phyloP scores from a whole-genome alignment of 2,888 invertebrate genomes.

The Tipula vernalis region DNA sequence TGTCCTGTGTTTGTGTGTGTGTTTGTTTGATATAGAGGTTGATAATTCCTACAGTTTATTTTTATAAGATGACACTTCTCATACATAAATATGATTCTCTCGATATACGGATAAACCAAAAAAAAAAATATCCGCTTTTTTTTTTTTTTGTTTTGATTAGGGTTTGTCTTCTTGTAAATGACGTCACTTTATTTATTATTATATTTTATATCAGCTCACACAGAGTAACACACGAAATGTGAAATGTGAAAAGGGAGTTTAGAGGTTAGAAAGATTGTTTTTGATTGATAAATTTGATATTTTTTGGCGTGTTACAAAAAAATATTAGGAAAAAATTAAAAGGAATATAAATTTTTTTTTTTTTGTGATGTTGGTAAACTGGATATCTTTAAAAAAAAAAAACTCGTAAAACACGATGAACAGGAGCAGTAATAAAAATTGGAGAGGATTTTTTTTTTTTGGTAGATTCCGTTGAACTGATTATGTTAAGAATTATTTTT shows the following conservation, averaged over 20 bases:
- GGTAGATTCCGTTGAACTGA: background rate
- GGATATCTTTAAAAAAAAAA: background rate
- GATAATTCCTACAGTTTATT: background rate
- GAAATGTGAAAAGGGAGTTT: background rate
- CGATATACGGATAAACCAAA: background rate
- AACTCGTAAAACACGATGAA: background rate
- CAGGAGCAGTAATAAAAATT: background rate
- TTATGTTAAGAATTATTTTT: background rate
- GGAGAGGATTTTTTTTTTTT: background rate
- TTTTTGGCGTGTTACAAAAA: background rate
- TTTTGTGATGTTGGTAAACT: background rate
- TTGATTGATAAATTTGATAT: constrained; percentile 4
- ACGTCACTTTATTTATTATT: background rate
- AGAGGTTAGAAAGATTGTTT: background rate
- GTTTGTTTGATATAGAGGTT: background rate
- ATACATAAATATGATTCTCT: background rate
- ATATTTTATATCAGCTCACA: background rate
- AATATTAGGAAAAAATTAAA: background rate
- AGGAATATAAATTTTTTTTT: background rate
- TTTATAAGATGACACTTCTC: background rate
- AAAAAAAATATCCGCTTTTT: background rate
- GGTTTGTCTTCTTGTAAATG: background rate
- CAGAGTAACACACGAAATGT: background rate
- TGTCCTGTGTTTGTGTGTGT: background rate
- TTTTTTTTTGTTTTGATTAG: background rate